These are phyloP conservation scores for Magallana nippona DNA, from an alignment of 2,888 invertebrate genomes.

Conservation along the genomic window DNA sequence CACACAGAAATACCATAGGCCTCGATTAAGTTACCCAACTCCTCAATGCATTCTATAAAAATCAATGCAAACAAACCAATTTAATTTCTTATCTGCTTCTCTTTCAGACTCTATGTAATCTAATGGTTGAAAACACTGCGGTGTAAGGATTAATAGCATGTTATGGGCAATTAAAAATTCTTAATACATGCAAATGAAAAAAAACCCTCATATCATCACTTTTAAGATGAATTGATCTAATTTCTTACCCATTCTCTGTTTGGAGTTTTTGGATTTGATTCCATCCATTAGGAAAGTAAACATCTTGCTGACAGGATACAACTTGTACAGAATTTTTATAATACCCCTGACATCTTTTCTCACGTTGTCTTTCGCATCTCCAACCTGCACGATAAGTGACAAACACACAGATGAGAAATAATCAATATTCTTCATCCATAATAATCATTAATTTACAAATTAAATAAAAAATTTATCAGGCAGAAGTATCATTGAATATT, in stretches of 20 bases:
- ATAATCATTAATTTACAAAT: too few species aligned
- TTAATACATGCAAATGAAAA: too few species aligned
- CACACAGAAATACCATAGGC: conserved; percentile 91
- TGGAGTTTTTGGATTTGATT: conserved; percentile 96
- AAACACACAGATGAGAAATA: too few species aligned
- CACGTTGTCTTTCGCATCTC: conserved; percentile 97
- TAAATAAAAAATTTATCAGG: too few species aligned
- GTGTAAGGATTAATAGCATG: too few species aligned
- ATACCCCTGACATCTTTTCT: conserved; percentile 92
- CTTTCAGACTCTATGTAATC: too few species aligned
- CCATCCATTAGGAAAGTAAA: conserved; percentile 96
- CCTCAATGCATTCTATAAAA: conserved; percentile 91
- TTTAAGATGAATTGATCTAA: background rate
- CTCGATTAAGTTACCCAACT: conserved; percentile 92
- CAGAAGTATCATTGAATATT: too few species aligned
- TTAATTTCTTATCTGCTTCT: background rate
- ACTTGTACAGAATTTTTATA: conserved; percentile 90
- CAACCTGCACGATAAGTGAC: conserved; percentile 82
- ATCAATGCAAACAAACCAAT: background rate
- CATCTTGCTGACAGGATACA: conserved; percentile 93
- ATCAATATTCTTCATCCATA: too few species aligned
- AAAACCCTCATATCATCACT: too few species aligned
- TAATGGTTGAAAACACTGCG: too few species aligned
- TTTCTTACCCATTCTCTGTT: conserved; percentile 91
- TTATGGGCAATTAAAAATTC: too few species aligned